Evolutionary conservation across 2,888 invertebrate species (phyloP).

Genomic region (Drosophila kambysellisi): DNA sequence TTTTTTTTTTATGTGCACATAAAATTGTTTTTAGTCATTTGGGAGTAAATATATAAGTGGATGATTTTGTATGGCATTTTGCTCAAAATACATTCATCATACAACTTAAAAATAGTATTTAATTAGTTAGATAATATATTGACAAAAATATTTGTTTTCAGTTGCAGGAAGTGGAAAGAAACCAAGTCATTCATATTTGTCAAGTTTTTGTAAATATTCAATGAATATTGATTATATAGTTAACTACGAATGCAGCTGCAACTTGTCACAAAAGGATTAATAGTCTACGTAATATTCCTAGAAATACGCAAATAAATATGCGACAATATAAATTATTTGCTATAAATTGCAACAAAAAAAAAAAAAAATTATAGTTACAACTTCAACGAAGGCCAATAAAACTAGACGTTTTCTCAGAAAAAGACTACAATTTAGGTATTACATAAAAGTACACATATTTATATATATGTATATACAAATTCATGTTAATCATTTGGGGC

Average conservation of each 20-base stretch:
- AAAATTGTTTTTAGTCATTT: constrained; percentile 50
- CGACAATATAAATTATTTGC: too few species aligned
- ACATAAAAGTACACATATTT: background rate
- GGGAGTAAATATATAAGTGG: constrained; percentile 24
- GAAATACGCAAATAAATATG: background rate
- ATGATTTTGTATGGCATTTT: constrained; percentile 30
- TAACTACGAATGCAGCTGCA: background rate
- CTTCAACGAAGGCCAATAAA: background rate
- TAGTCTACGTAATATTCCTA: background rate
- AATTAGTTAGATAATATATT: constrained; percentile 32
- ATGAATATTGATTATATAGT: background rate
- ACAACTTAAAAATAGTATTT: constrained; percentile 41
- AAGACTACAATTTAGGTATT: constrained; percentile 7
- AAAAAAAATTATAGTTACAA: background rate
- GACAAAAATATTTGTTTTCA: constrained; percentile 11
- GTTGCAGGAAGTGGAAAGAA: background rate
- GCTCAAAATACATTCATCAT: constrained; percentile 43
- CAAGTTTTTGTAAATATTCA: background rate
- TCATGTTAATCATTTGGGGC: constrained; percentile 19
- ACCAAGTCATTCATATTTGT: constrained; percentile 9
- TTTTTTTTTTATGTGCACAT: constrained; percentile 16
- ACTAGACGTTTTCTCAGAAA: background rate
- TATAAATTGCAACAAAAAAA: background rate
- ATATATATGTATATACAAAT: constrained; percentile 1
- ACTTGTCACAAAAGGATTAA: background rate